These are phyloP conservation scores for Chaetorhynchus papuensis DNA, from an alignment of 2,113 vertebrate genomes.

Conservation along the genomic window DNA sequence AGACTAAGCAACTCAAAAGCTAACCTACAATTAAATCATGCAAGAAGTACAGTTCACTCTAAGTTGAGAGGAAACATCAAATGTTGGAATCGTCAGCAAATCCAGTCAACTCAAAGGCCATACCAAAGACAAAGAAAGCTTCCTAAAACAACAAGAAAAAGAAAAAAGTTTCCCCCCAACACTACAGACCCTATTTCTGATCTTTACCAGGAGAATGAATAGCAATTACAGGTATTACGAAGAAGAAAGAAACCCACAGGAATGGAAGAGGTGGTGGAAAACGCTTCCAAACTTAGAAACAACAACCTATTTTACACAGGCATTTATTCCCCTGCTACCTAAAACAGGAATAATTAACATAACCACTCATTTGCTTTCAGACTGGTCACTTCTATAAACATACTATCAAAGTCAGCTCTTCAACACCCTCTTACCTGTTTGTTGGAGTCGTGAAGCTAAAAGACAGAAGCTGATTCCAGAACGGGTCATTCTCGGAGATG, in stretches of 20 bases:
- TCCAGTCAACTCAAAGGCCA: neutral
- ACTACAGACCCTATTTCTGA: neutral
- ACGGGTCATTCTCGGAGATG: conserved; percentile 93
- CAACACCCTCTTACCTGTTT: conserved; percentile 79
- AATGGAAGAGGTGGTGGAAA: neutral
- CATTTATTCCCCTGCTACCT: neutral
- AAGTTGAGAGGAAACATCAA: neutral
- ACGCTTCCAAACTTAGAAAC: neutral
- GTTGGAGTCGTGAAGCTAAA: conserved; percentile 93
- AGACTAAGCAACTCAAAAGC: neutral
- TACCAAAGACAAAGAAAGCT: neutral
- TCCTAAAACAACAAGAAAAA: neutral
- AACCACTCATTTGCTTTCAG: neutral
- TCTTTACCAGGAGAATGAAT: neutral
- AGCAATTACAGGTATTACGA: neutral
- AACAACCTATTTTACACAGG: neutral
- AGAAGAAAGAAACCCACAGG: neutral
- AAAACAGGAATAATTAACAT: neutral
- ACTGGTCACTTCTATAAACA: neutral
- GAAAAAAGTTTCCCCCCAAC: neutral
- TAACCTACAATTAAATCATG: neutral
- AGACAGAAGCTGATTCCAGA: conserved; percentile 98
- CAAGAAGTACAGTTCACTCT: neutral
- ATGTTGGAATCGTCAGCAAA: neutral
- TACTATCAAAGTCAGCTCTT: neutral